Base-by-base conservation (phyloP, 2,797 vertebrate genomes). In the Gymnodraco acuticeps region DNA sequence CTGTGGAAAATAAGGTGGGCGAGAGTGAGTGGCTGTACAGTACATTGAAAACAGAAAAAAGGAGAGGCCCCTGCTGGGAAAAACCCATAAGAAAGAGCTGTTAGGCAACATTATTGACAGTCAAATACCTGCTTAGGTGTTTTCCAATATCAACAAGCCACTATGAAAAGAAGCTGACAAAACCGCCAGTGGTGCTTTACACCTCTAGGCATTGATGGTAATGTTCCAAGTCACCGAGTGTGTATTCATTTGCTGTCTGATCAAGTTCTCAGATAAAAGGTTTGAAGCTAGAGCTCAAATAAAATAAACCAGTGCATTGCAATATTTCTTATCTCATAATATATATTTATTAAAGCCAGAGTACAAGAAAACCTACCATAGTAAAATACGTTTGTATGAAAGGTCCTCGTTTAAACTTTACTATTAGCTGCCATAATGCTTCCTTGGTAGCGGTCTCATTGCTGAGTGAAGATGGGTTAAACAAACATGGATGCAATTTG, bases 141-240 rank as follows among this genome's bases (percentile, higher is more conserved):
- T 19, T 70, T 66, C 52, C 75, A 68, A 71, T 10, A 52, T 62
- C 38, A 77, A 64, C 68, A 76, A 43, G 7, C 10, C 2, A 3
- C 45, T 31, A 15, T n/a, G 1, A 11, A 68, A 70, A 43, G 0
- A 51, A 14, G 11, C 45, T 33, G 16, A 2, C 51, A 15, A 12
- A 58, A 41, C 17, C 51, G 27, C 20, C 58, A n/a, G 10, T 75
- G 4, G 5, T 14, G n/a, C 16, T 56, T 45, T 69, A 2, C 62
- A 4, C 3, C 2, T 41, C 0, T 45, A 19, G 47, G 55, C 19
- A 31, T 15, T 52, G 5, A 38, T 42, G 15, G 7, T 38, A 2
- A 55, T 68, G 50, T 65, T 41, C 61, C 43, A 68, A 17, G 20
- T 33, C 46, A 70, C 17, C 2, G 1, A 59, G 4, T 59, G 16